phyloP scores from a whole-genome alignment of 1,140 invertebrate genomes.

The Micrasema minimum region DNA sequence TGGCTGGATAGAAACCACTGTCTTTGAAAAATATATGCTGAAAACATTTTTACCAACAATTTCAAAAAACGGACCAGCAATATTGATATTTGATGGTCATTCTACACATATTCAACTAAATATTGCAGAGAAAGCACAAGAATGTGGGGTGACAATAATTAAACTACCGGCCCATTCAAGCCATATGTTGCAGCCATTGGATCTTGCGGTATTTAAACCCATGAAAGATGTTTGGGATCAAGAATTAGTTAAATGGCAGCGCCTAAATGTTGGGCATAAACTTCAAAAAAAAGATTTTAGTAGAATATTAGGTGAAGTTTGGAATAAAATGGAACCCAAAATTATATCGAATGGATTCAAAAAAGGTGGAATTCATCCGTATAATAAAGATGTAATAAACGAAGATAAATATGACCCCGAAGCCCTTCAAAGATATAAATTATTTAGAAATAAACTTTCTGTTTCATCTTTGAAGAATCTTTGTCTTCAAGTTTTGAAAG shows the following conservation, averaged over 20 bases:
- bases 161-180: slow-evolving; percentile 55
- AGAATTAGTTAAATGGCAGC: slow-evolving; percentile 36
- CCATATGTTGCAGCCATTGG: slow-evolving; percentile 56
- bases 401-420: no score
- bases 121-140: slow-evolving; percentile 51
- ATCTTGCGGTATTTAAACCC: slow-evolving; percentile 55
- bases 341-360: slow-evolving; percentile 52
- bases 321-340: slow-evolving; percentile 46
- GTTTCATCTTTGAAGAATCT: no score
- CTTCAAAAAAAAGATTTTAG: slow-evolving; percentile 52
- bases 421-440: no score
- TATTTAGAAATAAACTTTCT: no score
- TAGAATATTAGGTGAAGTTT: slow-evolving; percentile 53
- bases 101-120: slow-evolving; percentile 49
- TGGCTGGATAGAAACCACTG: background rate
- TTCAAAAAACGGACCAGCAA: slow-evolving; percentile 43
- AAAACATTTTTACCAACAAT: background rate
- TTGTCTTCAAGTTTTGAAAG: no score
- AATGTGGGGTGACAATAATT: slow-evolving; percentile 52
- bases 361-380: slow-evolving; percentile 55
- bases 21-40: background rate
- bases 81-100: slow-evolving; percentile 55
- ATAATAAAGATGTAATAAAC: no score
- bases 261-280: slow-evolving; percentile 49
- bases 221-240: slow-evolving; percentile 55